phyloP scores from a whole-genome alignment of 2,888 invertebrate genomes.

The Hypsopygia costalis region DNA sequence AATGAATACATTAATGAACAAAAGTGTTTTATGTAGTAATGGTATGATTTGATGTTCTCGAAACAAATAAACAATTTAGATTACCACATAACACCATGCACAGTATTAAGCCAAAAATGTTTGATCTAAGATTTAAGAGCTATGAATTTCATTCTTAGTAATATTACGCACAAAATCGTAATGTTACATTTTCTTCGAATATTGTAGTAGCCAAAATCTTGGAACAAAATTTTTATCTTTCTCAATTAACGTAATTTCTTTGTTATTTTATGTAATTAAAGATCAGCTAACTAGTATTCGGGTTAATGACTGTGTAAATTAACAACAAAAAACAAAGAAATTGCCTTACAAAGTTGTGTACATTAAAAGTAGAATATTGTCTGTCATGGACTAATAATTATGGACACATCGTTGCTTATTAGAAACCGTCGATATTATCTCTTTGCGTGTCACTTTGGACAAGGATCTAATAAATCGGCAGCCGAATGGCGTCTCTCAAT shows the following conservation, averaged over 20 bases:
- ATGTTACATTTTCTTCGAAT: not conserved
- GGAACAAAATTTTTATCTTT: conserved; percentile 5
- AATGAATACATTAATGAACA: conserved; percentile 16
- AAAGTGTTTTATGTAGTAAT: conserved; percentile 13
- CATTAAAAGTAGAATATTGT: too few species aligned
- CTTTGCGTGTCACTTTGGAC: too few species aligned
- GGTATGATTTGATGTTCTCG: conserved; percentile 8
- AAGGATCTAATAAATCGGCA: too few species aligned
- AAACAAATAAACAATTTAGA: conserved; percentile 34
- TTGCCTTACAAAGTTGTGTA: not conserved
- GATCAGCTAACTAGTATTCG: too few species aligned
- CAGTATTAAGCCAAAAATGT: conserved; percentile 27
- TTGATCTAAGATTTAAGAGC: conserved; percentile 14
- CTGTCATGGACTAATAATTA: too few species aligned
- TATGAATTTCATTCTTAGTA: not conserved
- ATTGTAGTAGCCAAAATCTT: conserved; percentile 1
- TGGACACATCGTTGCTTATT: too few species aligned
- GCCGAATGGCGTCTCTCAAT: too few species aligned
- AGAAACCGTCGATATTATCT: too few species aligned
- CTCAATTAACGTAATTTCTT: conserved; percentile 6
- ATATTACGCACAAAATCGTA: too few species aligned
- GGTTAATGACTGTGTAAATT: too few species aligned
- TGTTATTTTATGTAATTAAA: not conserved
- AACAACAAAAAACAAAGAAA: conserved; percentile 4
- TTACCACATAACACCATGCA: conserved; percentile 79